Percentiles rank a stretch among this genome's conserved stretches.
These are phyloP conservation scores for Nycteola revayana DNA, from an alignment of 2,888 invertebrate genomes.

Conservation along the genomic window DNA sequence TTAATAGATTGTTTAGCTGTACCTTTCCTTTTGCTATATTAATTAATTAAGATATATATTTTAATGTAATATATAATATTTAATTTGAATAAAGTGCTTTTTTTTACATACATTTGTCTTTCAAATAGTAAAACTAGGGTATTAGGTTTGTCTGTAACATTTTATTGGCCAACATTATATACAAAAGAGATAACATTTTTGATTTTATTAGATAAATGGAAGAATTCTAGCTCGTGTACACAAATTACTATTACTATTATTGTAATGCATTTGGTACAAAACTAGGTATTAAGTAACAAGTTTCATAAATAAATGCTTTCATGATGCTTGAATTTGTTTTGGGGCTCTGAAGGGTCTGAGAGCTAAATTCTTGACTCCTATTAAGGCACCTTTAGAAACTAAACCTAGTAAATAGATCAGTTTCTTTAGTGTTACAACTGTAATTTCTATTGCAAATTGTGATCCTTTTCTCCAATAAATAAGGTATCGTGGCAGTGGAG, in stretches of 20 bases:
- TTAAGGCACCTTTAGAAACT: constrained; percentile 51
- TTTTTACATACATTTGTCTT: constrained; percentile 50
- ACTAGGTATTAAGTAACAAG: constrained; percentile 41
- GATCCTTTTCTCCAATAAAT: constrained; percentile 65
- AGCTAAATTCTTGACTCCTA: constrained; percentile 54
- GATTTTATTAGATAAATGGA: constrained; percentile 35
- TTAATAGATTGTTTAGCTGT: constrained; percentile 77
- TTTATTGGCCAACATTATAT: constrained; percentile 66
- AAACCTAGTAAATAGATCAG: constrained; percentile 43
- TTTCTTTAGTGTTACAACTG: constrained; percentile 47
- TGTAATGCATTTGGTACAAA: constrained; percentile 47
- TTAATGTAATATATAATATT: constrained; percentile 81
- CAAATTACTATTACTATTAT: constrained; percentile 50
- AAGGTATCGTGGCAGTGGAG: constrained; percentile 62
- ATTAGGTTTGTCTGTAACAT: constrained; percentile 31
- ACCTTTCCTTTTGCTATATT: constrained; percentile 76
- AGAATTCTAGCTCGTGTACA: constrained; percentile 42
- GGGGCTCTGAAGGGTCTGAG: constrained; percentile 50
- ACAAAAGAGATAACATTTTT: constrained; percentile 49
- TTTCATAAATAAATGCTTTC: constrained; percentile 55
- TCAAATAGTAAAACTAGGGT: constrained; percentile 16
- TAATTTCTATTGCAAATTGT: constrained; percentile 39
- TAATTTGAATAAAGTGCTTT: constrained; percentile 82
- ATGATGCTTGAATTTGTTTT: constrained; percentile 64
- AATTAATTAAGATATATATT: constrained; percentile 80